A percentile compares a stretch with the other conserved stretches of the same genome.
These are phyloP conservation scores for Coreoperca whiteheadi DNA, from an alignment of 2,113 vertebrate species.

Conservation along the genomic window DNA sequence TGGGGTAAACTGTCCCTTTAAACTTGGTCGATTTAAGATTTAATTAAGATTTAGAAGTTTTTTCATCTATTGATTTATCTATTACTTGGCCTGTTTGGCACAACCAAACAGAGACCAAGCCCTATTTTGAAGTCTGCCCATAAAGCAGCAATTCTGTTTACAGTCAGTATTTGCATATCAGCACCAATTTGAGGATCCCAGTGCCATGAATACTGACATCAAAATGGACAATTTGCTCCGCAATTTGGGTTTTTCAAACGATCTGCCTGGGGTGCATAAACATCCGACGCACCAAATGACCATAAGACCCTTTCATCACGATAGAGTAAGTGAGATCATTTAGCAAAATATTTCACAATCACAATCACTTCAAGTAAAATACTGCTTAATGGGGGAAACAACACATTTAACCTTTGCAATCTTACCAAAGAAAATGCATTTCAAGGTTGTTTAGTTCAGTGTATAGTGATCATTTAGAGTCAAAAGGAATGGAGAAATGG, in stretches of 20 bases:
- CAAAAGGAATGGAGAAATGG: neutral
- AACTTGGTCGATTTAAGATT: no score
- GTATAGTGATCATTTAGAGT: neutral
- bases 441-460: neutral
- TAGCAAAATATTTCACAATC: constrained; percentile 5
- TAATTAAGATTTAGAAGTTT: no score
- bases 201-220: constrained; percentile 39
- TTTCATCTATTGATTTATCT: neutral
- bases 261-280: constrained; percentile 36
- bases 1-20: no score
- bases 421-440: neutral
- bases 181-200: constrained; percentile 32
- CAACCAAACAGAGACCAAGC: neutral
- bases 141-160: constrained; percentile 12
- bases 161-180: constrained; percentile 42
- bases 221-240: constrained; percentile 50
- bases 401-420: neutral
- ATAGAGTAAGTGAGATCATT: constrained; percentile 16
- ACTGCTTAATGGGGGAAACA: neutral
- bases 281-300: constrained; percentile 45
- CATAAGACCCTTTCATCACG: constrained; percentile 43
- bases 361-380: constrained; percentile 3
- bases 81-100: constrained; percentile 18
- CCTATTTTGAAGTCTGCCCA: constrained; percentile 23
- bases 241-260: constrained; percentile 52